Conservation (phyloP, 1,140 invertebrate species). For the Trachelipus rathkii region DNA sequence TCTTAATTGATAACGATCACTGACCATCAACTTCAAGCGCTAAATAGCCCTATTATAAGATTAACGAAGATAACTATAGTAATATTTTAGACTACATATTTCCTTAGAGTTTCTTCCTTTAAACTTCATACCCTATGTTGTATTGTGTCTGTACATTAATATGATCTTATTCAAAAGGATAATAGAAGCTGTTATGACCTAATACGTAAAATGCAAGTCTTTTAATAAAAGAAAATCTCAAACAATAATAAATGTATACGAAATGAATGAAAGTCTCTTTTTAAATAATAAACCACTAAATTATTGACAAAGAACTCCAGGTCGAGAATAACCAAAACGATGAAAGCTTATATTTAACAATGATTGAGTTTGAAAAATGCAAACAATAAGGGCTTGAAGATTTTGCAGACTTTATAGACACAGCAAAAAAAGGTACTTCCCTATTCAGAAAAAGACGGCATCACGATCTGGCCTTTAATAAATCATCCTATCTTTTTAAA, state of each 20-base stretch:
- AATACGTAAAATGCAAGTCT: background rate
- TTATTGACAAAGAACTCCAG: background rate
- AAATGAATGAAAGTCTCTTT: background rate
- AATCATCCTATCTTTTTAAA: background rate
- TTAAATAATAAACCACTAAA: background rate
- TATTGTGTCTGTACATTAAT: background rate
- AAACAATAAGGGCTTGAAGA: background rate
- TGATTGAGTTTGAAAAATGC: too few species aligned
- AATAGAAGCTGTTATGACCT: background rate
- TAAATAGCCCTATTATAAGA: background rate
- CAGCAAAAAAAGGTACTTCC: background rate
- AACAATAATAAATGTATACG: background rate
- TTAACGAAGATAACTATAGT: background rate
- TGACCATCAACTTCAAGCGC: background rate
- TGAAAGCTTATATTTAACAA: too few species aligned
- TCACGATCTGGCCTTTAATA: background rate
- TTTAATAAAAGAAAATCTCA: background rate
- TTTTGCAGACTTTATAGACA: background rate
- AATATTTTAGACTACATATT: background rate
- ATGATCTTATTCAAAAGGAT: conserved; percentile 2
- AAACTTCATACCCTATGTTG: background rate
- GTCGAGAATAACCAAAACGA: background rate
- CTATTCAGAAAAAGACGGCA: background rate
- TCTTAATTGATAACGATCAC: background rate
- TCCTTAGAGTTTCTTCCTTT: background rate